phyloP scores from a whole-genome alignment of 2,797 vertebrate species.

The Myotis vivesi region DNA sequence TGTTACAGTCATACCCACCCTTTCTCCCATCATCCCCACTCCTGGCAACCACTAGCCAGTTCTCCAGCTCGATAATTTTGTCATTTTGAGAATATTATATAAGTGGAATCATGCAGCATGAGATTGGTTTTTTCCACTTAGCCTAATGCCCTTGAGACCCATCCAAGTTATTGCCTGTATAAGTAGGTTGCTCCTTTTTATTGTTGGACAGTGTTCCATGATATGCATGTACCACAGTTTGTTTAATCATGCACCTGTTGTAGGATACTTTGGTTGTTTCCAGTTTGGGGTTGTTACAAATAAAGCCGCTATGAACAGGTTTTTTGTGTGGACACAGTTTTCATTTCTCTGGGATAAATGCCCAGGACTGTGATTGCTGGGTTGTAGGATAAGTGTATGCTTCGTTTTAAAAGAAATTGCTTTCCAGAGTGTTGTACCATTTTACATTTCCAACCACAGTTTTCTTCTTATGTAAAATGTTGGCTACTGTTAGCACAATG shows the following conservation, averaged over 20 bases:
- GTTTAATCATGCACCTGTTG: background rate
- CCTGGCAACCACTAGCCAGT: background rate
- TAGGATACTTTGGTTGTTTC: background rate
- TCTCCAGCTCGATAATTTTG: background rate
- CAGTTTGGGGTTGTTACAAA: background rate
- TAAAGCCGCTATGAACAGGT: constrained; percentile 8
- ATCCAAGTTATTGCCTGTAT: background rate
- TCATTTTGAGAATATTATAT: background rate
- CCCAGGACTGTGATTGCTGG: constrained; percentile 22
- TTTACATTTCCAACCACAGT: constrained; percentile 58
- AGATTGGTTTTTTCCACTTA: background rate
- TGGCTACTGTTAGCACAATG: constrained; percentile 24
- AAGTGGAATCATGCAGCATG: background rate
- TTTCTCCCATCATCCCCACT: background rate
- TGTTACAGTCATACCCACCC: background rate
- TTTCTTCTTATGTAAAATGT: constrained; percentile 61
- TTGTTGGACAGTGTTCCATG: background rate
- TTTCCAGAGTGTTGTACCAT: constrained; percentile 53
- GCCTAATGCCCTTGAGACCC: background rate
- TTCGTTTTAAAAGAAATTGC: constrained; percentile 53
- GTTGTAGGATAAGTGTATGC: constrained; percentile 48
- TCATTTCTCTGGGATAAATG: constrained; percentile 63
- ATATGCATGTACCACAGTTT: background rate
- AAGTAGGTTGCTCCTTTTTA: background rate
- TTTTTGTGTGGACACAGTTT: constrained; percentile 61